Evolutionary conservation across 1,140 invertebrate species (phyloP).

Genomic region (Zaprionus kolodkinae): DNA sequence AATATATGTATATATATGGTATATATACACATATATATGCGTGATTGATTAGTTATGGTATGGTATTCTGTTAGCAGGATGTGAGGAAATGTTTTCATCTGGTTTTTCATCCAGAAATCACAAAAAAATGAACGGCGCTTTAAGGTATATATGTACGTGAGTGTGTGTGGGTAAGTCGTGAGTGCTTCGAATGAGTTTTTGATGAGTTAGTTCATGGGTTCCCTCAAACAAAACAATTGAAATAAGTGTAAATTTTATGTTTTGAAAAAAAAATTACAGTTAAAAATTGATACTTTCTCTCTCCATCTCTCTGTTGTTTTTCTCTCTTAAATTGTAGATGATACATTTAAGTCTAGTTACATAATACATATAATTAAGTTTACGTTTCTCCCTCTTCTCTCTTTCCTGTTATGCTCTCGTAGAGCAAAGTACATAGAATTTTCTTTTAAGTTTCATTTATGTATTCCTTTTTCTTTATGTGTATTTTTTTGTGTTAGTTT

Average conservation of each 20-base stretch:
- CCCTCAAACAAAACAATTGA: neutral
- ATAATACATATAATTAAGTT: conserved; percentile 15
- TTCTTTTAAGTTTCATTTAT: conserved; percentile 22
- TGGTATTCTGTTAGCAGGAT: conserved; percentile 45
- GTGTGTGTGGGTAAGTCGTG: conserved; percentile 14
- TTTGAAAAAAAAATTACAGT: conserved; percentile 5
- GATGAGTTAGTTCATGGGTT: conserved; percentile 47
- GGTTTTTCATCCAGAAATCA: conserved; percentile 63
- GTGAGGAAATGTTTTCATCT: conserved; percentile 61
- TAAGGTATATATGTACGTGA: conserved; percentile 54
- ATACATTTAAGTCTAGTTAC: conserved; percentile 54
- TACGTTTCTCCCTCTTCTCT: neutral
- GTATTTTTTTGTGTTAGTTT: conserved; percentile 51
- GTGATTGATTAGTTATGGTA: conserved; percentile 36
- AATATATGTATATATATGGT: conserved; percentile 41
- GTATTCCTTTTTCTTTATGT: conserved; percentile 22
- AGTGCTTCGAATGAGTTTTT: conserved; percentile 4
- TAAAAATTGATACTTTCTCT: conserved; percentile 18
- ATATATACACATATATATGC: conserved; percentile 29
- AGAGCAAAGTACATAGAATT: conserved; percentile 46
- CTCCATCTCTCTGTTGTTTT: neutral
- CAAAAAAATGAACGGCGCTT: conserved; percentile 80
- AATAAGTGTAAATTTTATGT: conserved; percentile 10
- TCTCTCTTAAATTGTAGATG: conserved; percentile 22
- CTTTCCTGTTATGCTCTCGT: conserved; percentile 45